These are phyloP conservation scores for Xiphophorus maculatus DNA, from an alignment of 2,113 vertebrate genomes.

Conservation along the genomic window DNA sequence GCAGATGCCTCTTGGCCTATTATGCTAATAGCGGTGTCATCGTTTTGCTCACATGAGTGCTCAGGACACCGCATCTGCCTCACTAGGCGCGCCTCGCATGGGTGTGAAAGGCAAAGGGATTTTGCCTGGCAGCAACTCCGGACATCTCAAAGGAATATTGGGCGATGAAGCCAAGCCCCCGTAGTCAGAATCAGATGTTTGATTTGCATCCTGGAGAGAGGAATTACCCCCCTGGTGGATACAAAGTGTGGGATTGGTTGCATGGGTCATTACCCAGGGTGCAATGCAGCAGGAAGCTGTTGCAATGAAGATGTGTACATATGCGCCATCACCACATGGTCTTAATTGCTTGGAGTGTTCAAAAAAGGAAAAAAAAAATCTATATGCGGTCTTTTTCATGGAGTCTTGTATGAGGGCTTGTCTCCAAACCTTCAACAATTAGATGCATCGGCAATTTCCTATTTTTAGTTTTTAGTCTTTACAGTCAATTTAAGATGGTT, in stretches of 20 bases:
- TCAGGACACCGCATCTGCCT: conserved; percentile 66
- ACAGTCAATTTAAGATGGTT: not conserved
- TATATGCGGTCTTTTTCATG: conserved; percentile 35
- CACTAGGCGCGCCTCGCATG: conserved; percentile 57
- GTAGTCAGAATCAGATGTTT: conserved; percentile 73
- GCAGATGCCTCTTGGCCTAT: conserved; percentile 67
- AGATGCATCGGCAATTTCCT: not conserved
- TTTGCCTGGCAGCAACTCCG: conserved; percentile 68
- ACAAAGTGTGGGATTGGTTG: conserved; percentile 60
- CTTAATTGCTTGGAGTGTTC: conserved; percentile 19
- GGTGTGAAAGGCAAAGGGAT: conserved; percentile 57
- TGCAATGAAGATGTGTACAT: conserved; percentile 40
- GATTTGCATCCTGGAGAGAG: conserved; percentile 68
- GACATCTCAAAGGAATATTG: conserved; percentile 63
- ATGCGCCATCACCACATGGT: conserved; percentile 33
- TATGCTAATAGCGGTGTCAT: conserved; percentile 76
- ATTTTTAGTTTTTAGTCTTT: not conserved
- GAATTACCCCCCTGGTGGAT: conserved; percentile 63
- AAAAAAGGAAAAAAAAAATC: conserved; percentile 41
- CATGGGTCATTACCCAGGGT: conserved; percentile 73
- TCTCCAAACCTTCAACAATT: conserved; percentile 1
- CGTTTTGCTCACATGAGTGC: conserved; percentile 74
- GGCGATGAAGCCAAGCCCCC: conserved; percentile 50
- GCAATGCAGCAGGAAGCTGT: conserved; percentile 64
- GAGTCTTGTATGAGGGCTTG: not conserved